Evolutionary conservation across 2,888 invertebrate species (phyloP), one percentile per base, ranked within the genome.

Genomic region (Tanypteryx hageni): DNA sequence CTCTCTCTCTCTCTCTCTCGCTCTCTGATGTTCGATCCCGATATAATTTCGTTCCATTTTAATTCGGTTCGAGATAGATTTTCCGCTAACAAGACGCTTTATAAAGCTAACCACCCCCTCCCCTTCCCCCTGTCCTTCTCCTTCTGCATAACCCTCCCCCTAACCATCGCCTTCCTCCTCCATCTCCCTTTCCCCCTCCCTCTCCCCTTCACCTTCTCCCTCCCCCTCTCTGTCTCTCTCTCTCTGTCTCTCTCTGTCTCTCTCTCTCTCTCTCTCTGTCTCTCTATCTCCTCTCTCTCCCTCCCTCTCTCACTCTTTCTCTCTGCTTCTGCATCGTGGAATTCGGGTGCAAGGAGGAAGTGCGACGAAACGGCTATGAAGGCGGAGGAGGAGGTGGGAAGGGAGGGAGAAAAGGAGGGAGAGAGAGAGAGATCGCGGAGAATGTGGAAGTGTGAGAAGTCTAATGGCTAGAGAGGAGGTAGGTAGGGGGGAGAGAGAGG

Each of bases 401-500:
- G 82, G 56, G 9, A 0, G 57, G 3, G 18, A 18, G 61, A 18
- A 56, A 82, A 84, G 92, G 92, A 22, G 9, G 84, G 84, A 31
- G 61, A 82, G 92, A 61, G 84, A 31, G 61, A 82, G 92, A 61
- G 31, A 91, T 83, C 61, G 16, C 16, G 64, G 85, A 76, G 92
- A 92, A 81, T 27, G 93, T 61, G 92, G 76, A 92, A 91, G 92
- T 86, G 91, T 84, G 68, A 91, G 89, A 56, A 76, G 18, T 44
- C 81, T 86, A 44, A 44, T n/a, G 59, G 92, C 16, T 57, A 58
- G 64, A 82, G 56, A 44, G 16, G 58, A 44, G 44, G 5, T 44
- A 44, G 5, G 44, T 1, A 44, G 5, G 44, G 5, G 44, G 44
- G 3, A 44, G 44, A 44, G 44, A 44, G 44, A n/a, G 44, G 1